phyloP scores from a whole-genome alignment of 2,888 invertebrate species.

The Phyto melanocephala region DNA sequence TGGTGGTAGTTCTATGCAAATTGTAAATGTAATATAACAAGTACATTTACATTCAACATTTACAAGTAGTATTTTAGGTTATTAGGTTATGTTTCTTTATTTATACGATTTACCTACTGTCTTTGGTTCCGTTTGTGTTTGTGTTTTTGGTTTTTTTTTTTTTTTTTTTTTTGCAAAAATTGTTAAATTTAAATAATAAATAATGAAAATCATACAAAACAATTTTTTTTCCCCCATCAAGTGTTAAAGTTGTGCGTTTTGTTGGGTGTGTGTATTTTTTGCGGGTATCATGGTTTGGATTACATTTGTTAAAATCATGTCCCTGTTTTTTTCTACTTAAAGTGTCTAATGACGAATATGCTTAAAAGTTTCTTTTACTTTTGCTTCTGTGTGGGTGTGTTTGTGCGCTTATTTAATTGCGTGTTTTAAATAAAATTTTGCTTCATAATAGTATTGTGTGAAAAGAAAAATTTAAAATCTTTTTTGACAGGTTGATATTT shows the following conservation, averaged over 20 bases:
- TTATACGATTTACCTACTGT: not conserved
- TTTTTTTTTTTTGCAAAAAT: conserved; percentile 32
- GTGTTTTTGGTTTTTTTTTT: not conserved
- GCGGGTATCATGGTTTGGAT: conserved; percentile 47
- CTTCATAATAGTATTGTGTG: too few relatives aligned
- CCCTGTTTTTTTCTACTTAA: not conserved
- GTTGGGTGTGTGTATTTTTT: conserved; percentile 27
- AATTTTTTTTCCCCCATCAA: not conserved
- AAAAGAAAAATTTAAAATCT: conserved; percentile 4
- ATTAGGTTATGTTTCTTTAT: conserved; percentile 55
- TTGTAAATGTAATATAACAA: not conserved
- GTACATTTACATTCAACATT: conserved; percentile 46
- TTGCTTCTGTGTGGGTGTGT: not conserved
- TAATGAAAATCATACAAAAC: not conserved
- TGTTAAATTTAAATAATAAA: conserved; percentile 41
- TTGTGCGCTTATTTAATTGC: conserved; percentile 12
- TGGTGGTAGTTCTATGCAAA: not conserved
- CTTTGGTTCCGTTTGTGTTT: too few relatives aligned
- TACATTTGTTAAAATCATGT: conserved; percentile 40
- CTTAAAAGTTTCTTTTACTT: not conserved
- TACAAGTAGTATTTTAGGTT: conserved; percentile 58
- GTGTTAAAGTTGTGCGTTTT: conserved; percentile 48
- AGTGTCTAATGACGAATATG: not conserved
- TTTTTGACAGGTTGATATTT: conserved; percentile 48
- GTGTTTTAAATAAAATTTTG: conserved; percentile 41